phyloP scores from a whole-genome alignment of 1,140 invertebrate species.

The Argopecten irradians region DNA sequence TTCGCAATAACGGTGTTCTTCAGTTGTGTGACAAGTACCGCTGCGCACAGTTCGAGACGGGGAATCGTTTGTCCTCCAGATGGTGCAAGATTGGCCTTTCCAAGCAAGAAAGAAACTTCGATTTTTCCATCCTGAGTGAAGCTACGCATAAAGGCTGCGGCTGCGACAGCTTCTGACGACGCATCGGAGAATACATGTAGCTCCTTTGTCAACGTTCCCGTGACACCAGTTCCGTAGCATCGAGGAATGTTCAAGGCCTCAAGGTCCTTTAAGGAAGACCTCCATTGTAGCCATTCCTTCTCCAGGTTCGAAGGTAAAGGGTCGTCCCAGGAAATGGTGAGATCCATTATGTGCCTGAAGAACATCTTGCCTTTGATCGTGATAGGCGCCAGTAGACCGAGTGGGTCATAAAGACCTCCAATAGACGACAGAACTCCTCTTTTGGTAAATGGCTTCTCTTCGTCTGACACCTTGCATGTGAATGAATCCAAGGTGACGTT shows the following conservation, averaged over 20 bases:
- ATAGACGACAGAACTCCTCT: conserved; percentile 40
- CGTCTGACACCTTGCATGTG: conserved; percentile 28
- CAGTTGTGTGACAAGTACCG: conserved; percentile 40
- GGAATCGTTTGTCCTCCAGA: conserved; percentile 51
- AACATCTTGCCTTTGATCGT: conserved; percentile 50
- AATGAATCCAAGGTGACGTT: conserved; percentile 39
- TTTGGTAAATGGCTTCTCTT: conserved; percentile 49
- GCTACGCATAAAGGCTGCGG: conserved; percentile 40
- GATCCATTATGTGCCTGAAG: conserved; percentile 20
- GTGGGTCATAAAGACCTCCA: conserved; percentile 42
- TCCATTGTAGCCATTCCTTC: conserved; percentile 44
- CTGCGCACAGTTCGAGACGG: conserved; percentile 42
- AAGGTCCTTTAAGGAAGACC: conserved; percentile 25
- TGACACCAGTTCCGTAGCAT: conserved; percentile 41
- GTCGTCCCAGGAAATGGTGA: conserved; percentile 45
- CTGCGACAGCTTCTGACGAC: conserved; percentile 43
- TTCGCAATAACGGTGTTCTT: conserved; percentile 24
- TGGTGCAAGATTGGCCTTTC: conserved; percentile 44
- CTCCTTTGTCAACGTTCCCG: conserved; percentile 65
- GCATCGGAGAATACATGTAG: conserved; percentile 49
- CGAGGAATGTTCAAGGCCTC: conserved; percentile 34
- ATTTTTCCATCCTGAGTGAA: background rate
- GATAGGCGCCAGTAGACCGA: conserved; percentile 52
- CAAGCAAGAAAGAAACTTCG: conserved; percentile 35
- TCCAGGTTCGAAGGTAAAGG: conserved; percentile 27